Evolutionary conservation across 2,113 vertebrate genomes (phyloP).

Genomic region (Pardalotus punctatus): DNA sequence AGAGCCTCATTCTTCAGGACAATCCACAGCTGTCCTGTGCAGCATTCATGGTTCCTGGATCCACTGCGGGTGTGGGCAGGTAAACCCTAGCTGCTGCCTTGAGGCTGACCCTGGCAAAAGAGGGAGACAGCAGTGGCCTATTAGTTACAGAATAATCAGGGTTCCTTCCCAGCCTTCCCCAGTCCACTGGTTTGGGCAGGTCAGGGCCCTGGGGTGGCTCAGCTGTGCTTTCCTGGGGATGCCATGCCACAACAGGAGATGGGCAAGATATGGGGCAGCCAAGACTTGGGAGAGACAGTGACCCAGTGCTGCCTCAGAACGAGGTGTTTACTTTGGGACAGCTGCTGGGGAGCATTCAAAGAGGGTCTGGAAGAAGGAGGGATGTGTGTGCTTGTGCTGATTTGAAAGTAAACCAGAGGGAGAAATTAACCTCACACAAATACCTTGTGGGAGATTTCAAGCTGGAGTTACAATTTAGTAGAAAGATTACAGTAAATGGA

Average conservation of each 20-base stretch:
- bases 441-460: neutral
- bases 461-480: neutral
- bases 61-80: neutral
- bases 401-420: neutral
- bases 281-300: neutral
- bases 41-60: neutral
- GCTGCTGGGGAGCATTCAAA: neutral
- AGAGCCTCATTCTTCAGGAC: neutral
- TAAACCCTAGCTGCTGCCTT: neutral
- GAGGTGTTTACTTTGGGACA: neutral
- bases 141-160: neutral
- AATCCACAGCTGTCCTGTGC: neutral
- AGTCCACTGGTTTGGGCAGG: neutral
- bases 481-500: neutral
- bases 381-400: neutral
- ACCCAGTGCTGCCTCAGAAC: neutral
- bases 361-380: neutral
- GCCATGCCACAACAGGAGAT: neutral
- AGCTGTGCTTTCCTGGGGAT: neutral
- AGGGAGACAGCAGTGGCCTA: neutral
- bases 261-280: neutral
- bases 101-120: neutral
- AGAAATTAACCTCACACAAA: neutral
- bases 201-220: neutral
- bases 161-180: neutral